These are phyloP conservation scores for Rhynchonycteris naso DNA, from an alignment of 2,797 vertebrate species.

Conservation along the genomic window DNA sequence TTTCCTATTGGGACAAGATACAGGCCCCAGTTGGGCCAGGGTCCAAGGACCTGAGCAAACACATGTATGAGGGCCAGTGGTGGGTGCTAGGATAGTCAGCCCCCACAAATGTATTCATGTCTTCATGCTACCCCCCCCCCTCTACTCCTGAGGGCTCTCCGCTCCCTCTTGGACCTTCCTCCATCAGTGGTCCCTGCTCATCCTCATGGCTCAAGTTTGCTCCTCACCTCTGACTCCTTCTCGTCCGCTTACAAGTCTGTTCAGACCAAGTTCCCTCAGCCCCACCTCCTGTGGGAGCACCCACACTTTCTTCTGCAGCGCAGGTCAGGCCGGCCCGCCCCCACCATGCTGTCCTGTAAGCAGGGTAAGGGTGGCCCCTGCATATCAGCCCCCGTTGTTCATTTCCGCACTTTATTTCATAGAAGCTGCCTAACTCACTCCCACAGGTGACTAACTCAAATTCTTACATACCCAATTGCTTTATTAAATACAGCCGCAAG, in stretches of 20 bases:
- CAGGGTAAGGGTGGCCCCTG: neutral
- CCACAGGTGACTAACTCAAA: neutral
- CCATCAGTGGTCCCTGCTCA: rapidly evolving
- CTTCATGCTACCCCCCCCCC: neutral
- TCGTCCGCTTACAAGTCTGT: neutral
- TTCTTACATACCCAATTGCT: neutral
- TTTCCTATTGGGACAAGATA: neutral
- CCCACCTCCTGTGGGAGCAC: neutral
- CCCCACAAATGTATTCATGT: rapidly evolving
- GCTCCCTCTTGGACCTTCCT: neutral
- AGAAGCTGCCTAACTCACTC: neutral
- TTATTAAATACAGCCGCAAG: neutral
- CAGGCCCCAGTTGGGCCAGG: neutral
- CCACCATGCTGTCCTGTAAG: rapidly evolving
- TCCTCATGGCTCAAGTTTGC: neutral
- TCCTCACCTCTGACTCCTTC: neutral
- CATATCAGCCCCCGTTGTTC: neutral
- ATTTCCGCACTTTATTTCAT: neutral
- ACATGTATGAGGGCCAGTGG: neutral
- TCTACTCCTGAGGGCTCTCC: neutral
- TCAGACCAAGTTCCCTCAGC: neutral
- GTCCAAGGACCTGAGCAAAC: neutral
- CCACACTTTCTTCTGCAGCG: rapidly evolving
- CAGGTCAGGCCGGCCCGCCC: neutral
- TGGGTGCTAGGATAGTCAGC: neutral